Evolutionary conservation across 2,113 vertebrate species (phyloP), one percentile per base, ranked within the genome.

Genomic region (Henicopernis longicauda): DNA sequence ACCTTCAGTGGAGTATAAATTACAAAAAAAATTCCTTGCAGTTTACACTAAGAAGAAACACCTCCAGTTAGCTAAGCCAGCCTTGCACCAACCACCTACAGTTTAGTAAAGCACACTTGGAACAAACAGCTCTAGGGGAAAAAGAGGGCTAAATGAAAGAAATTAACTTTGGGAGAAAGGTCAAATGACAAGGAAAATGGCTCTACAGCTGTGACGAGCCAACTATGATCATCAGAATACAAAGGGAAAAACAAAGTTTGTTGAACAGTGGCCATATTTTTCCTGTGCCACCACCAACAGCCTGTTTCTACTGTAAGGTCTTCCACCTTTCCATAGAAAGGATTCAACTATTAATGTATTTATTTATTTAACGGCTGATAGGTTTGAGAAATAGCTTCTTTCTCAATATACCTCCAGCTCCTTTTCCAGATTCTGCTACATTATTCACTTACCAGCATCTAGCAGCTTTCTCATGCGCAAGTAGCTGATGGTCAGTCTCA

Each of bases 401-500:
- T 67, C 84, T 49, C 50, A 34, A 2, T 1, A 16, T 5, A 40
- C 27, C 69, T 62, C 16, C 61, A 89, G 45, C 18, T 19, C 18
- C 61, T 70, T 93, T 84, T 44, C 88, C 70, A 86, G 81, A 29
- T 14, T 45, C 73, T 85, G 86, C 42, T 67, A 12, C 5, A 1
- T 9, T 47, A 82, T 23, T 84, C 59, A 79, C 98, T 98, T 52
- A 99, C 99, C 99, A 66, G 98, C 97, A 97, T 97, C 98, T 18
- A 99, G 98, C 76, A 99, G 98, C 92, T 99, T 99, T 58, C 99
- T 99, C 98, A 99, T 98, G 82, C 99, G 99, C 96, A 99, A 96
- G 98, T 99, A 99, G 97, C 99, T 99, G 98, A 99, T 99, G 90
- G 99, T 98, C 59, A 99, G 98, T 72, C 99, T 99, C 99, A 99